phyloP scores from a whole-genome alignment of 2,797 vertebrate genomes.

The Melanotaenia maccullochi region DNA sequence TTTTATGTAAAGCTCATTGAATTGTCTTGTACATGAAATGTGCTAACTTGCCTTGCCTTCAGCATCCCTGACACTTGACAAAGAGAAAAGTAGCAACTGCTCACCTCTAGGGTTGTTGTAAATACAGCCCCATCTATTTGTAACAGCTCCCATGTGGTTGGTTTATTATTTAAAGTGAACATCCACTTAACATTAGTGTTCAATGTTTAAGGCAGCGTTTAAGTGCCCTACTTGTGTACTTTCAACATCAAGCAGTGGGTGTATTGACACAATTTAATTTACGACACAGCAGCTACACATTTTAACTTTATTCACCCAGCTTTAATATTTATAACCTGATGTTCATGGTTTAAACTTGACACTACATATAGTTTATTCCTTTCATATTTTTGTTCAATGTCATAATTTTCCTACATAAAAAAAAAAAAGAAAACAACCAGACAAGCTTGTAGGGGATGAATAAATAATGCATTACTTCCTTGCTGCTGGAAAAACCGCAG shows the following conservation, averaged over 20 bases:
- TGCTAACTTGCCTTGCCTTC: background rate
- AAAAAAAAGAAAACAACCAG: slow-evolving; percentile 28
- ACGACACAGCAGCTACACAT: slow-evolving; percentile 4
- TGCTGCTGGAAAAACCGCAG: slow-evolving; percentile 13
- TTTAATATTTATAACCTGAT: slow-evolving; percentile 25
- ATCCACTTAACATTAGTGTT: slow-evolving; percentile 47
- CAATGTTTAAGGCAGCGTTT: slow-evolving; percentile 41
- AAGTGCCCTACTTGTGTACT: slow-evolving; percentile 32
- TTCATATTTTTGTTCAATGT: slow-evolving; percentile 26
- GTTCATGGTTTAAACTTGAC: background rate
- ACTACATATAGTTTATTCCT: slow-evolving; percentile 7
- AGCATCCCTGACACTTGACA: slow-evolving; percentile 31
- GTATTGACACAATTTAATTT: slow-evolving; percentile 44
- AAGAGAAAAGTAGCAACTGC: slow-evolving; percentile 11
- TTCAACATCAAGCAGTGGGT: slow-evolving; percentile 32
- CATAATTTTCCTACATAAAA: slow-evolving; percentile 2
- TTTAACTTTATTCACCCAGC: slow-evolving; percentile 24
- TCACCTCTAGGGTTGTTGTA: slow-evolving; percentile 15
- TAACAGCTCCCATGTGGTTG: slow-evolving; percentile 44
- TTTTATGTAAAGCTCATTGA: too few relatives aligned
- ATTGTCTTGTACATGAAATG: too few relatives aligned
- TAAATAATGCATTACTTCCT: slow-evolving; percentile 60
- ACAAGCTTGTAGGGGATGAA: slow-evolving; percentile 20
- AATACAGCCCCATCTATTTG: slow-evolving; percentile 18
- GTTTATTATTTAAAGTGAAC: slow-evolving; percentile 44